Evolutionary conservation across 2,113 vertebrate genomes (phyloP), one percentile per base, ranked within the genome.

Genomic region (Dendropsophus ebraccatus): DNA sequence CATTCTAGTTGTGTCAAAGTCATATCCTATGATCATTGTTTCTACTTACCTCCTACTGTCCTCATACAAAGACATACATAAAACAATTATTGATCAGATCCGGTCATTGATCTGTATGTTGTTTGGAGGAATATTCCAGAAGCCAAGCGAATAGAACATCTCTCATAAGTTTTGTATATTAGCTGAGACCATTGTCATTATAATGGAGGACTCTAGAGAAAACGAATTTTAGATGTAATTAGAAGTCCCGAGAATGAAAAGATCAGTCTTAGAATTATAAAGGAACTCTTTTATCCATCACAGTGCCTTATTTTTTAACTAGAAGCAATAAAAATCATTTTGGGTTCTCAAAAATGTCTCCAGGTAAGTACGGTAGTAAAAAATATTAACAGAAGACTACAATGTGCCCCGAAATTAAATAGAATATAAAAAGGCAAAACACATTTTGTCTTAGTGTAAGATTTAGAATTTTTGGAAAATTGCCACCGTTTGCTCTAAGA

Each of bases 211-310:
- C 69, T 83, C 82, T 56, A 74, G 69, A 83, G 82, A 83, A 83
- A 83, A 83, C 30, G 69, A 83, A 73, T 74, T 83, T 83, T 41
- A 30, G 49, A 25, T 74, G 67, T 83, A 83, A 83, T 83, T 83
- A 73, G 81, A 83, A 73, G 56, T 28, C 16, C 4, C 7, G 47
- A 54, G 50, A 73, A 70, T 41, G 69, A 73, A 30, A 58, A 45
- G 82, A 37, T 83, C 69, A 60, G 50, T 32, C 74, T 73, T 70
- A 60, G 30, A 83, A 83, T 83, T 83, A 83, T 72, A 56, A 83
- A 74, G 32, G 35, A 56, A 74, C n/a, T n/a, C n/a, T n/a, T n/a
- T n/a, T n/a, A n/a, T 83, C 52, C 23, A 32, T 74, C 4, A 45
- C 52, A 41, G 69, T 19, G 82, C 69, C 32, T 83, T 37, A 74